Evolutionary conservation across 2,888 invertebrate species (phyloP), one percentile per base, ranked within the genome.

Genomic region (Noctua janthina): DNA sequence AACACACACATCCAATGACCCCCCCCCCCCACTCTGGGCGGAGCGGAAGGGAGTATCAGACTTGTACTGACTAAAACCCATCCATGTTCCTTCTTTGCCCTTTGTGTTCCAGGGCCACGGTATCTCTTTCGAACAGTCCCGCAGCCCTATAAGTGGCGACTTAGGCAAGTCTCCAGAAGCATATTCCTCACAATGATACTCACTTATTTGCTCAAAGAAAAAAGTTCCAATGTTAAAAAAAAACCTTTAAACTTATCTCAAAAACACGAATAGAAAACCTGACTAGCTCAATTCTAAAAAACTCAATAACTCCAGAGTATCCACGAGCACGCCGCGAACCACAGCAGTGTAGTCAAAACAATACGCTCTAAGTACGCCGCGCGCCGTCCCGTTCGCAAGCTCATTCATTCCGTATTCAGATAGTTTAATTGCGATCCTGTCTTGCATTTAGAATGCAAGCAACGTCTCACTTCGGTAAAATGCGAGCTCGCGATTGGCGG

Each of bases 401-500:
- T 89, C 88, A 90, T 90, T 92, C 90, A 92, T 92, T 93, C 89
- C 78, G 91, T 91, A 93, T 94, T 94, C 94, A 91, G 91, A 91
- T 91, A 91, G 93, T 92, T 92, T 94, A 94, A 94, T 94, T 94
- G 92, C 91, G 90, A 90, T 91, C 90, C 91, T 87, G 90, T 89
- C 91, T 91, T 91, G 91, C 92, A 93, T 94, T 93, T 91, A 83
- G 90, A 90, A 94, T 93, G 92, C 91, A 92, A 92, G 90, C 88
- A 86, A 87, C 89, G 92, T 91, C 88, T 86, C 85, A 89, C 88
- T 90, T 87, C 74, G 74, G 85, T 84, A 87, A 89, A 90, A 89
- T 83, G 86, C 82, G 79, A 76, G 75, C 83, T 82, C 75, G 69
- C 85, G 78, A 90, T 88, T 86, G 90, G 84, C 66, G 83, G 82